Evolutionary conservation across 2,888 invertebrate genomes (phyloP).

Genomic region (Diogma glabrata): DNA sequence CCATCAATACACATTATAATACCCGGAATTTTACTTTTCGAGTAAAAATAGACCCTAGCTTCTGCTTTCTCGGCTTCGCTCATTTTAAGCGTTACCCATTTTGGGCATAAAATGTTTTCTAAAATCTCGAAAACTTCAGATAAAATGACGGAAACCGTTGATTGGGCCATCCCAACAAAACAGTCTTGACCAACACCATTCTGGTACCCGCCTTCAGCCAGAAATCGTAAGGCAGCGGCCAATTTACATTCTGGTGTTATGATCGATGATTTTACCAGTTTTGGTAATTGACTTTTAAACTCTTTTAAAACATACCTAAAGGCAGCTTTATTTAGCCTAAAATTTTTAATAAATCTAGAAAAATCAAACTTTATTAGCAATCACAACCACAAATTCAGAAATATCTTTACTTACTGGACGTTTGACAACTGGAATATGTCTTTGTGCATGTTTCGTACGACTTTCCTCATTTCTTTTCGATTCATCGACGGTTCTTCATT

Average conservation of each 20-base stretch:
- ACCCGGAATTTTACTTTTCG: not conserved
- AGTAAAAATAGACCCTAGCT: not conserved
- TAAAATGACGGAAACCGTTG: constrained; percentile 1
- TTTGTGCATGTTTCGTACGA: too few species aligned
- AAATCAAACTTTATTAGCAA: too few species aligned
- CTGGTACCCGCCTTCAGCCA: not conserved
- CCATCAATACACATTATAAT: not conserved
- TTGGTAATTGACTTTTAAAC: not conserved
- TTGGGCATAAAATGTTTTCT: not conserved
- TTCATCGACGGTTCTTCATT: too few species aligned
- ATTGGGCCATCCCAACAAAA: constrained; percentile 1
- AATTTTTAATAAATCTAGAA: not conserved
- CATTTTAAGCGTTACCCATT: constrained; percentile 4
- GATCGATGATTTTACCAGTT: not conserved
- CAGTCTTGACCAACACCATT: not conserved
- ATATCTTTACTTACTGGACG: too few species aligned
- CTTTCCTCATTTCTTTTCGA: too few species aligned
- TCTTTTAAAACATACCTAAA: not conserved
- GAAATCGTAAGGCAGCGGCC: not conserved
- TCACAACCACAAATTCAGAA: too few species aligned
- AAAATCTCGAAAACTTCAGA: not conserved
- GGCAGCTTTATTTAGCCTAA: not conserved
- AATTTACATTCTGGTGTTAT: not conserved
- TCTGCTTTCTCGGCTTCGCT: constrained; percentile 4
- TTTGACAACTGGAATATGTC: too few species aligned